Evolutionary conservation across 1,140 invertebrate genomes (phyloP).

Genomic region (Meloidogyne chitwoodi): DNA sequence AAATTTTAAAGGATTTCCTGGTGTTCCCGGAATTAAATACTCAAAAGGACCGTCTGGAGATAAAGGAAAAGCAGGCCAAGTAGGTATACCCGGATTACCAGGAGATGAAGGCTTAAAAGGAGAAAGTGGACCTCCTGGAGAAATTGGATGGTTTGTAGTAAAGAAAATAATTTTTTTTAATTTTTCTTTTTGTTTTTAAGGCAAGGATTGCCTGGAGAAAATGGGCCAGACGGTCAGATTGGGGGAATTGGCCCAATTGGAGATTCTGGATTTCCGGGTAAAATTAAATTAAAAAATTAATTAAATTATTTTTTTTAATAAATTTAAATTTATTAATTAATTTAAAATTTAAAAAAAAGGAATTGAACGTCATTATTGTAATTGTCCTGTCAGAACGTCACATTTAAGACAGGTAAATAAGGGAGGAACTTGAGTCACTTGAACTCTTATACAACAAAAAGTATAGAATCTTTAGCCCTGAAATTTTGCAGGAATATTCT

Average conservation of each 20-base stretch:
- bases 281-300: no score
- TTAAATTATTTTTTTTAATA: background rate
- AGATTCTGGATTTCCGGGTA: constrained; percentile 7
- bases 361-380: constrained; percentile 27
- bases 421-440: no score
- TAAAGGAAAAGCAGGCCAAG: background rate
- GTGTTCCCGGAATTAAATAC: constrained; percentile 13
- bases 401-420: background rate
- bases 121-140: constrained; percentile 7
- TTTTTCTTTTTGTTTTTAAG: background rate
- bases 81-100: background rate
- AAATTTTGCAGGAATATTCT: background rate
- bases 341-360: constrained; percentile 10
- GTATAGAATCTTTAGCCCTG: rapidly evolving
- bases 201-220: constrained; percentile 22
- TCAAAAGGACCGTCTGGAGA: background rate
- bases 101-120: constrained; percentile 12
- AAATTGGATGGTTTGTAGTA: constrained; percentile 10
- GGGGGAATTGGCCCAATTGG: constrained; percentile 9
- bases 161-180: background rate
- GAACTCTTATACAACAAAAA: background rate
- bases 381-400: constrained; percentile 22
- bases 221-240: background rate
- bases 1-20: constrained; percentile 1
- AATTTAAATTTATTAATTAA: background rate